Conservation (phyloP, 2,888 invertebrate species). For the Tineola bisselliella region DNA sequence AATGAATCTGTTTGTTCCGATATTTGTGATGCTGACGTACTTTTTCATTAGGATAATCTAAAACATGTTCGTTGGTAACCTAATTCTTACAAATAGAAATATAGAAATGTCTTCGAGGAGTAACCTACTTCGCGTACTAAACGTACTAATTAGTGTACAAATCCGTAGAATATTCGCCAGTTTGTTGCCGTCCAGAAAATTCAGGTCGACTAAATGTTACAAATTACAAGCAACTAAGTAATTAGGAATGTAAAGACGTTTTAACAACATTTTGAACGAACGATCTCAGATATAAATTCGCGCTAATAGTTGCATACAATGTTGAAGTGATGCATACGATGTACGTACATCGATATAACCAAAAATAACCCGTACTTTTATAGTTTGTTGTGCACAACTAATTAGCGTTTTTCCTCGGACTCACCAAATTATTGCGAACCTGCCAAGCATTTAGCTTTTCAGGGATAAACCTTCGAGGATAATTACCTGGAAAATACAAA, state of each 20-base stretch:
- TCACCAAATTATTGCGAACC: constrained; percentile 50
- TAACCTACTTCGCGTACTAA: constrained; percentile 3
- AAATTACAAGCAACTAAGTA: neutral
- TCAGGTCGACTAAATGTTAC: neutral
- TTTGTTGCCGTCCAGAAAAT: constrained; percentile 1
- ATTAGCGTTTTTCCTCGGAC: constrained; percentile 49
- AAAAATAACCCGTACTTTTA: constrained; percentile 12
- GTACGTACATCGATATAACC: neutral
- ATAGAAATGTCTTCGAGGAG: constrained; percentile 4
- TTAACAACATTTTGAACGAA: neutral
- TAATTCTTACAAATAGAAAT: constrained; percentile 8
- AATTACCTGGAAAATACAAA: constrained; percentile 10
- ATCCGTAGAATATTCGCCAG: neutral
- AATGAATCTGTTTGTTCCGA: too few species aligned
- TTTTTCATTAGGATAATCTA: neutral
- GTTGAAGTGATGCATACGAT: neutral
- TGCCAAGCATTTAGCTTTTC: constrained; percentile 53
- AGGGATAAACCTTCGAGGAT: constrained; percentile 20
- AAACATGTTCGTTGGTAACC: constrained; percentile 3
- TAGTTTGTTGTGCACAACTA: constrained; percentile 24
- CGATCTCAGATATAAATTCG: too few species aligned
- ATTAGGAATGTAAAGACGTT: neutral
- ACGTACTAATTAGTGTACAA: constrained; percentile 7
- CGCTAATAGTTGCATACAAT: neutral
- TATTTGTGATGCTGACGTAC: too few species aligned